Base-by-base conservation (phyloP, 2,797 vertebrate genomes). In the Momotus momota region DNA sequence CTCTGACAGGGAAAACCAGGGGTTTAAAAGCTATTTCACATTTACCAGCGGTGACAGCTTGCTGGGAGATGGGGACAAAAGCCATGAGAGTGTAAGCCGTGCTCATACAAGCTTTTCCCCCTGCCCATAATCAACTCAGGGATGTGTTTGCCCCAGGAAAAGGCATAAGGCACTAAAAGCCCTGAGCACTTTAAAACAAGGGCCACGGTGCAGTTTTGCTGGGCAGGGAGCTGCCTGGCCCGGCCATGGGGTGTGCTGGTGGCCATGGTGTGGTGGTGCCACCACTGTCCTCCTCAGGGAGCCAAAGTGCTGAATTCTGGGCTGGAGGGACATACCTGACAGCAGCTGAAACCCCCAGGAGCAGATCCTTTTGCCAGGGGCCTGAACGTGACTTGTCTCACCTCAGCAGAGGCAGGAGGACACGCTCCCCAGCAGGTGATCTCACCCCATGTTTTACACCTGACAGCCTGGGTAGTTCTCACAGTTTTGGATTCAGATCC, bases 11-110 rank as follows among this genome's bases (percentile, higher is more conserved):
- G 51, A 48, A 85, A 92, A 87, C 20, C 12, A 89, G 51, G 46
- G 72, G 89, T 95, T 94, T n/a, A 57, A 65, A 82, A 80, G 29
- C 22, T 89, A 27, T 80, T 93, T 87, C 41, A 31, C 9, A 9
- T 92, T 81, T 48, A 43, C 14, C 15, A 58, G 41, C 0, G 2
- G 14, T 71, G 64, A 65, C 19, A 81, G 22, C 51, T 26, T 41
- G 6, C n/a, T 20, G 5, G 41, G 41, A 81, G 23, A 25, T 35
- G 31, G 19, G 29, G 25, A 4, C 0, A 0, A 81, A 70, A 41
- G 51, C 23, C 35, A 10, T 7, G 7, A 29, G 21, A 78, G 11
- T 20, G 26, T 46, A 40, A 81, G 54, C 8, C 40, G 45, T 10
- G 7, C 15, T 84, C 19, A 7, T 23, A 27, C 2, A 31, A n/a